Evolutionary conservation across 2,797 vertebrate genomes (phyloP).

Genomic region (Gymnocypris eckloni): DNA sequence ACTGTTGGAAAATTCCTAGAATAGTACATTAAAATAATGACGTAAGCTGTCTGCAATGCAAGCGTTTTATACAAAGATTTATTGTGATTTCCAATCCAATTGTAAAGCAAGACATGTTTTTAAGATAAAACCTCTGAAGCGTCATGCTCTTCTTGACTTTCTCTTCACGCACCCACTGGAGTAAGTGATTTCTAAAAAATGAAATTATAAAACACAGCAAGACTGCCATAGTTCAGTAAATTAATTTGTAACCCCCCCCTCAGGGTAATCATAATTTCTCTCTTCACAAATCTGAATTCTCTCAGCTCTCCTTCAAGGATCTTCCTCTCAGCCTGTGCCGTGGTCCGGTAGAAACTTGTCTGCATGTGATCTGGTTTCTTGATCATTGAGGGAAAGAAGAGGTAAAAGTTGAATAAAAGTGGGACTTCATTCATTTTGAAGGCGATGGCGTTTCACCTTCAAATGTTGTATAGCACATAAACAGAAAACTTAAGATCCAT

Average conservation of each 20-base stretch:
- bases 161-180: constrained; percentile 13
- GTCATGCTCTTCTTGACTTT: background rate
- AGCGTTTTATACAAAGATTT: background rate
- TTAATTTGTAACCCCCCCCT: constrained; percentile 3
- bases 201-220: constrained; percentile 19
- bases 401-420: constrained; percentile 32
- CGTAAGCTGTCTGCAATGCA: background rate
- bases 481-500: constrained; percentile 17
- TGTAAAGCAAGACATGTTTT: constrained; percentile 14
- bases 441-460: constrained; percentile 19
- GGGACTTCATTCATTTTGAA: constrained; percentile 10
- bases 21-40: background rate
- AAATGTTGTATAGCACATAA: constrained; percentile 19
- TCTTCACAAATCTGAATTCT: constrained; percentile 25
- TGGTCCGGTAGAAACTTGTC: background rate
- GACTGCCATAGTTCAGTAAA: constrained; percentile 21
- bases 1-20: background rate
- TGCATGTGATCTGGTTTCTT: constrained; percentile 32
- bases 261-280: constrained; percentile 43
- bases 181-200: constrained; percentile 1
- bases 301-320: constrained; percentile 21
- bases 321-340: constrained; percentile 22
- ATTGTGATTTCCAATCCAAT: background rate
- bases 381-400: constrained; percentile 28
- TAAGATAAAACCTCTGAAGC: constrained; percentile 29